Evolutionary conservation across 2,797 vertebrate species (phyloP).

Genomic region (Capromys pilorides): DNA sequence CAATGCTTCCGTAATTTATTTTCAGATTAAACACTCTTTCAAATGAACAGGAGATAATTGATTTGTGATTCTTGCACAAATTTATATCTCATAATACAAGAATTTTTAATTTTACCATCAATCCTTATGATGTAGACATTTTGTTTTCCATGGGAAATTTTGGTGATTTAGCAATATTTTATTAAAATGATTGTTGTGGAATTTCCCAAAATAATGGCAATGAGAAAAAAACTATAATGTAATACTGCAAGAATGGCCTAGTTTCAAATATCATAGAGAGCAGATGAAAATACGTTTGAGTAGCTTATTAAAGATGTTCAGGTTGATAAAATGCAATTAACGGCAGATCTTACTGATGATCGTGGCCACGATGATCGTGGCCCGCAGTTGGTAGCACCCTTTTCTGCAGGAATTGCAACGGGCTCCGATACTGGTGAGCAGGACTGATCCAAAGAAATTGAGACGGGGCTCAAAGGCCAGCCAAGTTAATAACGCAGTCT

Average conservation of each 20-base stretch:
- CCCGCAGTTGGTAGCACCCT: not conserved
- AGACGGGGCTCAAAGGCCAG: constrained; percentile 68
- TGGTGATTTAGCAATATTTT: constrained; percentile 24
- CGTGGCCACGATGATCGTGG: not conserved
- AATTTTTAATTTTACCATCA: constrained; percentile 11
- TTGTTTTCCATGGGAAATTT: not conserved
- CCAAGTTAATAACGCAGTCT: constrained; percentile 58
- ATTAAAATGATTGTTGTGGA: constrained; percentile 34
- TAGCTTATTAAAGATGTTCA: constrained; percentile 44
- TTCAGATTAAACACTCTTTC: constrained; percentile 42
- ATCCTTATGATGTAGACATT: constrained; percentile 33
- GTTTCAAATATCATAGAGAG: not conserved
- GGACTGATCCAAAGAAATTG: constrained; percentile 52
- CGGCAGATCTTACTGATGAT: constrained; percentile 27
- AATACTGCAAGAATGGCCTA: not conserved
- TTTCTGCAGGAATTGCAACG: constrained; percentile 39
- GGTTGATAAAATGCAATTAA: constrained; percentile 12
- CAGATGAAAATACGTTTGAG: constrained; percentile 45
- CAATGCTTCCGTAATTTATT: constrained; percentile 2
- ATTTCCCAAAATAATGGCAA: constrained; percentile 29
- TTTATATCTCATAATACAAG: not conserved
- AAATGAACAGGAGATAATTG: constrained; percentile 10
- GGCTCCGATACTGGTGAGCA: constrained; percentile 41
- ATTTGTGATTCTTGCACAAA: constrained; percentile 25
- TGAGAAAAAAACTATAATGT: not conserved